These are phyloP conservation scores for Gonioctena quinquepunctata DNA, from an alignment of 1,140 invertebrate species.

Conservation along the genomic window DNA sequence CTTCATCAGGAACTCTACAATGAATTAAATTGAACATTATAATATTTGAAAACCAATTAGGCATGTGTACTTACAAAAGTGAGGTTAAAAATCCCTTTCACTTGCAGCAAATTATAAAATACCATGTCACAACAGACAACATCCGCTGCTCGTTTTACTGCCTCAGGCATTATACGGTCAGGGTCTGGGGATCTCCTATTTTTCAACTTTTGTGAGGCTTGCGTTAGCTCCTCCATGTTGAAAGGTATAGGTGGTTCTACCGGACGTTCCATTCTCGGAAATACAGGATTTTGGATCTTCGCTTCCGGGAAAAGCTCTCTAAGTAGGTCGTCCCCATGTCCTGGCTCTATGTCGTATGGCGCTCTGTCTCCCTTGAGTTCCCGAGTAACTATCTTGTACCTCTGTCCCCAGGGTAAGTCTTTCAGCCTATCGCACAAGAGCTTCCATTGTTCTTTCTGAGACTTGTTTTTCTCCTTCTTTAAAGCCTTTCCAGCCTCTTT, in stretches of 20 bases:
- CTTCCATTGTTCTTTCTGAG: conserved; percentile 16
- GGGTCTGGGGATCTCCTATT: not conserved
- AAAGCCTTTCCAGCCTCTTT: not conserved
- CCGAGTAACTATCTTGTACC: conserved; percentile 15
- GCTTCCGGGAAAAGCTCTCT: not conserved
- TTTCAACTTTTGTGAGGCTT: not conserved
- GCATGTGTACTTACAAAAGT: too few species aligned
- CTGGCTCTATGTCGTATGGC: not conserved
- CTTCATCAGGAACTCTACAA: too few species aligned
- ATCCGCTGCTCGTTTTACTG: not conserved
- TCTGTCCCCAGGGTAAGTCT: conserved; percentile 15
- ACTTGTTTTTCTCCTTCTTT: not conserved
- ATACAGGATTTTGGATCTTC: too few species aligned
- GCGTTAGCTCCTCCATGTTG: not conserved
- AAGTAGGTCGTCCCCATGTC: not conserved
- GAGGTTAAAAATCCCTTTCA: too few species aligned
- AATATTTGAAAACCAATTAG: too few species aligned
- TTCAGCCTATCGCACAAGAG: conserved; percentile 4
- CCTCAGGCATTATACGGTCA: not conserved
- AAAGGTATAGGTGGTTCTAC: not conserved
- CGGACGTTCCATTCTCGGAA: not conserved
- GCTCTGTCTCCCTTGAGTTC: not conserved
- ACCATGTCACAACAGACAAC: too few species aligned
- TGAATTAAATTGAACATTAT: too few species aligned
- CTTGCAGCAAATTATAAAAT: too few species aligned